Evolutionary conservation across 2,797 vertebrate species (phyloP).

Genomic region (Pseudomugil gertrudae): DNA sequence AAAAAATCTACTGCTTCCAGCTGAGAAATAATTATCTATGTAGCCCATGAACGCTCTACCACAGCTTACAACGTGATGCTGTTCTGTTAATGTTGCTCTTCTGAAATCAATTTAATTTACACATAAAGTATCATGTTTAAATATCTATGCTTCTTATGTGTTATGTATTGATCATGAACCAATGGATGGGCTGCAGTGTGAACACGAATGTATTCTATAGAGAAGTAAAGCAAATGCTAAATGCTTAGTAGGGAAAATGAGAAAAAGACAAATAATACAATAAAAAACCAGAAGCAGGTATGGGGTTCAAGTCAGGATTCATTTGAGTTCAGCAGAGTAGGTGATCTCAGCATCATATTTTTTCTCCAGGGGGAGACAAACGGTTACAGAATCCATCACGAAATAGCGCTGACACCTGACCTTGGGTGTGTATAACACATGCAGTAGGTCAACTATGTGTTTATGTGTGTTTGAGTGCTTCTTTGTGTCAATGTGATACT

Average conservation of each 20-base stretch:
- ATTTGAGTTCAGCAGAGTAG: constrained; percentile 36
- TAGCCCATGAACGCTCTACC: not conserved
- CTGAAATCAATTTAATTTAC: constrained; percentile 11
- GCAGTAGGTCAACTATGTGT: constrained; percentile 35
- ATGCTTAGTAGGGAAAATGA: not conserved
- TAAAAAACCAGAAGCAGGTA: constrained; percentile 5
- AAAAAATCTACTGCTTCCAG: not conserved
- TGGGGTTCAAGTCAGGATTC: constrained; percentile 52
- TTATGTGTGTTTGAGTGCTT: constrained; percentile 23
- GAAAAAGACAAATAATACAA: not conserved
- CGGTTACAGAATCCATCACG: constrained; percentile 57
- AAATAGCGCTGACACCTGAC: constrained; percentile 39
- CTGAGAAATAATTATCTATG: constrained; percentile 31
- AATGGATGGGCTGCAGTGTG: not conserved
- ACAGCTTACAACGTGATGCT: not conserved
- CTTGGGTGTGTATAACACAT: constrained; percentile 53
- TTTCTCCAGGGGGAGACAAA: constrained; percentile 57
- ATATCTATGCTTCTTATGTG: constrained; percentile 1
- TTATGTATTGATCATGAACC: not conserved
- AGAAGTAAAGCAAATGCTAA: not conserved
- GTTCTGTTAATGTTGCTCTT: constrained; percentile 4
- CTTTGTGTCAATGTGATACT: constrained; percentile 15
- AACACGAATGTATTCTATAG: not conserved
- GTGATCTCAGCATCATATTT: constrained; percentile 59
- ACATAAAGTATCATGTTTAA: constrained; percentile 8